Percentiles rank a stretch among this genome's conserved stretches.
phyloP scores from a whole-genome alignment of 2,888 invertebrate species.

The Pachliopta kotzebuea region DNA sequence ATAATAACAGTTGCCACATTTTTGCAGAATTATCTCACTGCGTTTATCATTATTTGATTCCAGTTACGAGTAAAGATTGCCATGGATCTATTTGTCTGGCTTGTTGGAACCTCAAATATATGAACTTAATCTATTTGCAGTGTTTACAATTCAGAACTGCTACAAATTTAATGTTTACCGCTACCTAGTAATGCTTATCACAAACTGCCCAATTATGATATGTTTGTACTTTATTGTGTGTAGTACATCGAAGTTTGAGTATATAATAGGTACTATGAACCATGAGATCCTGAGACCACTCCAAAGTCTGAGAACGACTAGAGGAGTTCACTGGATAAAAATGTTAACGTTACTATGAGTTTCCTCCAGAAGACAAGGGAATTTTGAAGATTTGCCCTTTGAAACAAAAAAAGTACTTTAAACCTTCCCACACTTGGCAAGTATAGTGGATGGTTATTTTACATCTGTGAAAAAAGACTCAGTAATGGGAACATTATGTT shows the following conservation, averaged over 20 bases:
- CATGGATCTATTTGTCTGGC: constrained; percentile 39
- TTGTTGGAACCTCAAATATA: constrained; percentile 49
- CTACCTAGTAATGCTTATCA: constrained; percentile 56
- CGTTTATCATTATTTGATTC: background rate
- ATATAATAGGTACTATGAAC: background rate
- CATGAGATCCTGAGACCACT: no score
- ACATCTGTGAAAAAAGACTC: no score
- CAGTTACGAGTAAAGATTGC: background rate
- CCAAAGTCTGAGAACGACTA: no score
- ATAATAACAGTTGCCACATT: background rate
- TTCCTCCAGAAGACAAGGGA: no score
- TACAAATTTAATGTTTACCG: constrained; percentile 41
- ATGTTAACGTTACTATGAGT: no score
- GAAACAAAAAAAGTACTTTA: no score
- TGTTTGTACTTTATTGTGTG: constrained; percentile 32
- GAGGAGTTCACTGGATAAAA: no score
- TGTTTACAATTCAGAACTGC: constrained; percentile 41
- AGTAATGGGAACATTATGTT: no score
- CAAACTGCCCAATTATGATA: constrained; percentile 38
- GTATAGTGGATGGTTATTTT: no score
- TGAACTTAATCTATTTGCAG: constrained; percentile 49
- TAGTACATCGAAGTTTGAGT: constrained; percentile 1
- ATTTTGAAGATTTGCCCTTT: no score
- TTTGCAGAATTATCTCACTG: background rate
- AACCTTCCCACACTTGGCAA: no score